These are phyloP conservation scores for Phyllotreta striolata DNA, from an alignment of 2,888 invertebrate genomes.

Conservation along the genomic window DNA sequence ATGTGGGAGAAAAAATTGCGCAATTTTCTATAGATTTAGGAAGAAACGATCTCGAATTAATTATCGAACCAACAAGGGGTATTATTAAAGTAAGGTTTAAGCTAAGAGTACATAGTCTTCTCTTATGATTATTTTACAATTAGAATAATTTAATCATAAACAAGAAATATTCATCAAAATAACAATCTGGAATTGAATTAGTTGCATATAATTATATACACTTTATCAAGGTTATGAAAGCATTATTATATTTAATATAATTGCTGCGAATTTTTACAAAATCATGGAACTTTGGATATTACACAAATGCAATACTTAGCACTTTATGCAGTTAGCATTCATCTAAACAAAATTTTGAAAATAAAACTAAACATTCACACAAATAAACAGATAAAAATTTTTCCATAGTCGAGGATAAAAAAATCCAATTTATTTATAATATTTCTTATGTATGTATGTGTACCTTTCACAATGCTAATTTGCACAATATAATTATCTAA, in stretches of 20 bases:
- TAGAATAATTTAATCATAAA: not conserved
- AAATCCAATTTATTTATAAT: not conserved
- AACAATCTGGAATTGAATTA: no score
- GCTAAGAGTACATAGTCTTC: not conserved
- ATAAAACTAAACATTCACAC: no score
- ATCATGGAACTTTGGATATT: no score
- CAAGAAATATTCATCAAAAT: not conserved
- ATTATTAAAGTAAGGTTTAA: slow-evolving; percentile 46
- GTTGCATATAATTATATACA: no score
- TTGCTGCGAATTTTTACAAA: not conserved
- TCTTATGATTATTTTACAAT: no score
- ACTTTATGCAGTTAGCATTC: no score
- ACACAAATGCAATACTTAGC: no score
- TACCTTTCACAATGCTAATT: slow-evolving; percentile 21
- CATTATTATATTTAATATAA: no score
- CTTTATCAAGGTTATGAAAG: no score
- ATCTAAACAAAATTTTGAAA: no score
- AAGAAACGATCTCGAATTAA: slow-evolving; percentile 57
- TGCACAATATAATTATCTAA: slow-evolving; percentile 15
- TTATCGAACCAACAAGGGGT: slow-evolving; percentile 59
- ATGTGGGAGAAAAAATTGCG: slow-evolving; percentile 57
- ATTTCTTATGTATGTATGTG: slow-evolving; percentile 19
- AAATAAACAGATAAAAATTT: no score
- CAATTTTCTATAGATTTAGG: slow-evolving; percentile 61
- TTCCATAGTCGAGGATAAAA: no score